Base-by-base conservation (phyloP, 2,113 vertebrate genomes). In the mouse (Mus musculus) region DNA sequence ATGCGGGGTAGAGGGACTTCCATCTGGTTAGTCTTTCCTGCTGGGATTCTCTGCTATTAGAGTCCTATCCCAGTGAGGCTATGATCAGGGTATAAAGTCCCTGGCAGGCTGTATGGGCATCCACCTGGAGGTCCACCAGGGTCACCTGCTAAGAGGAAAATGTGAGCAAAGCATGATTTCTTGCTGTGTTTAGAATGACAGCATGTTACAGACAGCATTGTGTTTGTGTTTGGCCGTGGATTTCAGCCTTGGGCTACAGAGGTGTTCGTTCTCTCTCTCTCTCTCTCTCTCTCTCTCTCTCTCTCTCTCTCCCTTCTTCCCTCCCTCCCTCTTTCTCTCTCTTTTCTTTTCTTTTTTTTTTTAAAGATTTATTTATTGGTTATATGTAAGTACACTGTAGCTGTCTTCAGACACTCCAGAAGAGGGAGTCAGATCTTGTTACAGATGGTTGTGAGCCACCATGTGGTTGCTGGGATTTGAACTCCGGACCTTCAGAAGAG, bases 91-190 rank as follows among this genome's bases (percentile, higher is more conserved):
- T 30, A 17, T 11, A 49, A 33, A 46, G 17, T 30, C 39, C 8
- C 14, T 2, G 52, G 3, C 63, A 20, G 72, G 93, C 73, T 26
- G 42, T 36, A 56, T 49, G 2, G 24, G 72, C 14, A 1, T 91
- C 7, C n/a, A 10, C 22, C n/a, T 22, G 14, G 30, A 42, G n/a
- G 84, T 22, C 59, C 13, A 0, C 69, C 2, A 33, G 36, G 77
- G 42, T 16, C 42, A 11, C 20, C 26, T 28, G 26, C 28, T 69
- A n/a, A 28, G 63, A 80, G 65, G 5, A 89, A 30, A 36, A 69
- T 0, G 30, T 2, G 33, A 2, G 5, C 3, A 14, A 59, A n/a
- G 7, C 30, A 1, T 2, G 1, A n/a, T 13, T 52, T 17, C n/a
- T 14, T 10, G 0, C 63, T 39, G 1, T 5, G 19, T 80, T 20